A percentile compares a stretch with the other conserved stretches of the same genome.
These are phyloP conservation scores for Tinea semifulvella DNA, from an alignment of 2,888 invertebrate species.

Conservation along the genomic window DNA sequence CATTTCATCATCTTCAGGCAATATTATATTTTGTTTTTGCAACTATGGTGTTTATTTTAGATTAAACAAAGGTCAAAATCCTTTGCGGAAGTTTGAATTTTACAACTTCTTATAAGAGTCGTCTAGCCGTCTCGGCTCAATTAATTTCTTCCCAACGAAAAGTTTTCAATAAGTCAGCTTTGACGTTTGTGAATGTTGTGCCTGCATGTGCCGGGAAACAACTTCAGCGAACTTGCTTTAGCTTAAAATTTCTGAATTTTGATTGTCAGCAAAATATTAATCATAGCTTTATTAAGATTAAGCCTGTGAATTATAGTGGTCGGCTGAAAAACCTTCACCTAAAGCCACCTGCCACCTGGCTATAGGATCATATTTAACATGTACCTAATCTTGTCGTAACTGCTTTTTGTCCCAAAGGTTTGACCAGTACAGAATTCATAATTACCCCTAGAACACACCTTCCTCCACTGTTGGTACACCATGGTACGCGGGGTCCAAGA, in stretches of 20 bases:
- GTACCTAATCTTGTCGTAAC: too few species aligned
- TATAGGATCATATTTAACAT: too few species aligned
- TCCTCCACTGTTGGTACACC: too few species aligned
- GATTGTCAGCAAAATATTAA: background rate
- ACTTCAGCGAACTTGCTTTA: slow-evolving; percentile 4
- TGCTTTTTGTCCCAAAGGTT: too few species aligned
- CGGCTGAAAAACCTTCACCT: too few species aligned
- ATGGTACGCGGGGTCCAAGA: too few species aligned
- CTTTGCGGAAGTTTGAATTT: background rate
- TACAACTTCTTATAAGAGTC: background rate
- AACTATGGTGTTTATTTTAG: background rate
- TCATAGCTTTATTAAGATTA: background rate
- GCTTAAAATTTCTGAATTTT: slow-evolving; percentile 10
- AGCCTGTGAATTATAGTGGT: too few species aligned
- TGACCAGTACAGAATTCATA: too few species aligned
- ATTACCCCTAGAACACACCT: too few species aligned
- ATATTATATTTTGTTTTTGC: background rate
- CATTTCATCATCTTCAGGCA: slow-evolving; percentile 12
- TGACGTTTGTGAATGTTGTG: slow-evolving; percentile 11
- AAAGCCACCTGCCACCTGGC: too few species aligned
- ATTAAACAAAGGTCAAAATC: background rate
- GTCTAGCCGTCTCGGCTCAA: slow-evolving; percentile 16
- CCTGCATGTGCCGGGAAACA: slow-evolving; percentile 7
- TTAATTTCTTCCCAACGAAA: slow-evolving; percentile 16
- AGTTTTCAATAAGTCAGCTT: slow-evolving; percentile 15